These are phyloP conservation scores for Cheilosia impressa DNA, from an alignment of 2,888 invertebrate species.

Conservation along the genomic window DNA sequence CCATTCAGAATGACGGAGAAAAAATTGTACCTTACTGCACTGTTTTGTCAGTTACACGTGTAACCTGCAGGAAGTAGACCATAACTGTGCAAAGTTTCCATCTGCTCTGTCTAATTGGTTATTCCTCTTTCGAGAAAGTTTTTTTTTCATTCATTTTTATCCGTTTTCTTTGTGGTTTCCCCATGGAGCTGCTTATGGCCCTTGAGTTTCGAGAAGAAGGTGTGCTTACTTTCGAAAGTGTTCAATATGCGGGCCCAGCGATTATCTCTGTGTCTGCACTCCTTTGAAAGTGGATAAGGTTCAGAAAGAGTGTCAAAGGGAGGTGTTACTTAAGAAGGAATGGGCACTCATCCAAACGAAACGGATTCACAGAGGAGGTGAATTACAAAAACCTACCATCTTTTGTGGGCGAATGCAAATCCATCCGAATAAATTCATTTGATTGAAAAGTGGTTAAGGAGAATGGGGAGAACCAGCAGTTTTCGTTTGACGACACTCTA, in stretches of 20 bases:
- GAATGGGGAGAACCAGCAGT: background rate
- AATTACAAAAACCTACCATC: slow-evolving; percentile 28
- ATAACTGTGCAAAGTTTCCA: background rate
- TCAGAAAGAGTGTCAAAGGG: background rate
- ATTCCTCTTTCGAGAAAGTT: slow-evolving; percentile 11
- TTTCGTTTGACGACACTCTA: background rate
- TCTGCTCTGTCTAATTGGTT: slow-evolving; percentile 8
- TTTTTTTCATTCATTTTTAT: background rate
- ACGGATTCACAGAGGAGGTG: slow-evolving; percentile 26
- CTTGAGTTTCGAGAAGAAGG: slow-evolving; percentile 3
- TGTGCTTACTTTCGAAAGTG: slow-evolving; percentile 31
- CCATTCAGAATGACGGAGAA: slow-evolving; percentile 5
- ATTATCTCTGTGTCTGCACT: slow-evolving; percentile 33
- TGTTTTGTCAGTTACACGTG: slow-evolving; percentile 44
- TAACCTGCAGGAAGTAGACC: slow-evolving; percentile 43
- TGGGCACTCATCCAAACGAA: slow-evolving; percentile 9
- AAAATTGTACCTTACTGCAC: slow-evolving; percentile 6
- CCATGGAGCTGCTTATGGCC: background rate
- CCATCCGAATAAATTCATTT: slow-evolving; percentile 30
- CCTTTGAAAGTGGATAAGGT: slow-evolving; percentile 17
- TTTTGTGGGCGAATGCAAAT: slow-evolving; percentile 38
- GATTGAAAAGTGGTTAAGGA: slow-evolving; percentile 16
- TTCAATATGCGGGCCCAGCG: slow-evolving; percentile 50
- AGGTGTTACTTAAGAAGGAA: background rate
- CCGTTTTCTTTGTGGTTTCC: slow-evolving; percentile 6